These are phyloP conservation scores for Morpho achilles DNA, from an alignment of 2,888 invertebrate species.

Conservation along the genomic window DNA sequence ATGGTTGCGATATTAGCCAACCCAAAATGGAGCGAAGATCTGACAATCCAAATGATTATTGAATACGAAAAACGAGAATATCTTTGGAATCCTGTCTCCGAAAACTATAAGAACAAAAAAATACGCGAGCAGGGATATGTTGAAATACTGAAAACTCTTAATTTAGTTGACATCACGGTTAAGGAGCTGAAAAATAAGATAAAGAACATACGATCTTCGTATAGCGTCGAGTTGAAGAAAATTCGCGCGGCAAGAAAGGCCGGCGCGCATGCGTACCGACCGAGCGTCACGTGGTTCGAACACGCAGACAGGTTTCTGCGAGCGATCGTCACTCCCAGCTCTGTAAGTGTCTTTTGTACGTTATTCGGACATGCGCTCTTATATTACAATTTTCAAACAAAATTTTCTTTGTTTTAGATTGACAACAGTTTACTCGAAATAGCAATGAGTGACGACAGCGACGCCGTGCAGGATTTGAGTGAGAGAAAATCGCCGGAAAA, in stretches of 20 bases:
- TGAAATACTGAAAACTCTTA: conserved; percentile 69
- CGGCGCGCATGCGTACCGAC: conserved; percentile 77
- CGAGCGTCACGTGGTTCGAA: conserved; percentile 78
- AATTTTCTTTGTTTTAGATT: conserved; percentile 54
- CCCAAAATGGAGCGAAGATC: conserved; percentile 76
- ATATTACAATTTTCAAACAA: conserved; percentile 36
- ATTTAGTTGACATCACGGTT: conserved; percentile 69
- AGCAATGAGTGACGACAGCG: conserved; percentile 71
- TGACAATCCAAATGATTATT: conserved; percentile 74
- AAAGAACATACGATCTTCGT: conserved; percentile 75
- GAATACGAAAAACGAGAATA: conserved; percentile 75
- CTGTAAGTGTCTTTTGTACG: conserved; percentile 52
- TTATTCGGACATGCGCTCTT: conserved; percentile 33
- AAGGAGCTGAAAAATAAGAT: conserved; percentile 77
- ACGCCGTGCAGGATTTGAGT: conserved; percentile 68
- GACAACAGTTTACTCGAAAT: conserved; percentile 71
- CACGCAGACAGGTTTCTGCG: conserved; percentile 78
- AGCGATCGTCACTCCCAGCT: conserved; percentile 76
- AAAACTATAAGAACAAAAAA: conserved; percentile 75
- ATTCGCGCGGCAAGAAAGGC: conserved; percentile 76
- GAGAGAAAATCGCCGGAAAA: conserved; percentile 72
- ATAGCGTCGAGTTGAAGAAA: conserved; percentile 76
- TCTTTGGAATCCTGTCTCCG: conserved; percentile 73
- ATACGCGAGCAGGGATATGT: conserved; percentile 73
- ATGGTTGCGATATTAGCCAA: conserved; percentile 74